Evolutionary conservation across 2,888 invertebrate genomes (phyloP), one percentile per base, ranked within the genome.

Genomic region (Alcis repandata): DNA sequence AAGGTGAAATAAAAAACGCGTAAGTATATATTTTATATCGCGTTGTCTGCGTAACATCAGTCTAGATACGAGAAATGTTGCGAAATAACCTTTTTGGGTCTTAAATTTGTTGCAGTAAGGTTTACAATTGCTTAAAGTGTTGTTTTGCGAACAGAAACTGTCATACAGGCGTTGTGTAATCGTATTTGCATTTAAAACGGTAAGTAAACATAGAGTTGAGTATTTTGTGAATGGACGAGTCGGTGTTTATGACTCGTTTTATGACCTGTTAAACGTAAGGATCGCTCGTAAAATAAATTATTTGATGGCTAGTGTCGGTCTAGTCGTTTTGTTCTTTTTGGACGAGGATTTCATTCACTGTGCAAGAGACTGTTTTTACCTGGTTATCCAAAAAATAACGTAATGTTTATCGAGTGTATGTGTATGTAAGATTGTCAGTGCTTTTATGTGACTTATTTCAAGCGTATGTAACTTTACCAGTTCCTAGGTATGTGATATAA

Each of bases 1-100:
- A 92, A 93, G 92, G 91, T 92, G 88, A 91, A 90, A 92, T 91
- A 92, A 92, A 92, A 92, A 92, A 90, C 76, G 80, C 79, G 84
- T 71, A 27, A 27, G 27, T 27, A 80, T 85, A 87, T 87, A 86
- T 83, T 88, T 86, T 85, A 85, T 87, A 86, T 88, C 81, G 75
- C 84, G 77, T 84, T 82, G 87, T 89, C 91, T 92, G 92, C 80
- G 78, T 78, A 87, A 79, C 85, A 82, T 92, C 90, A 90, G 71
- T 72, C 56, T 56, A 78, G 65, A 67, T 63, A 59, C 61, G 46
- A 52, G 60, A 62, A 46, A 49, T 63, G 59, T 70, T 43, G 59
- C 61, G 48, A 69, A 67, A 36, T 45, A 54, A 51, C 20, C 53
- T 40, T 69, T 60, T 49, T 51, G 51, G 51, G 40, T 54, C 69